Evolutionary conservation across 30 jellyfish, hydroid and myxozoan genomes (phyloP), one percentile per base, ranked within the genome.

Genomic region (Aurelia aurita complex sp. Pacific): DNA sequence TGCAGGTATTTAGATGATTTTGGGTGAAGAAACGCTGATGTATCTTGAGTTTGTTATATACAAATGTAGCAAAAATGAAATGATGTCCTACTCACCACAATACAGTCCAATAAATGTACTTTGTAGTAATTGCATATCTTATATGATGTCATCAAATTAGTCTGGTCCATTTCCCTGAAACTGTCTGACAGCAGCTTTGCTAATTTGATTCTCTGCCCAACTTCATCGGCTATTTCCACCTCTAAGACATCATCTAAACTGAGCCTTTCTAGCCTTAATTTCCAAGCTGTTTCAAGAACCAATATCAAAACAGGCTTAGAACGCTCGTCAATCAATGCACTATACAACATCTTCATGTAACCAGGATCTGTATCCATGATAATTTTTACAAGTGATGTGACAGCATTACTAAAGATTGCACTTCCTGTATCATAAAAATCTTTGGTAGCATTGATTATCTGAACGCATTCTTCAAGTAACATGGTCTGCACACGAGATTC

Each of bases 201-300:
- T 19, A 78, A 66, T 17, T 52, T 53, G 13, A 68, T 40, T n/a
- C 60, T 68, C 38, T 72, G 85, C 23, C 81, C 91, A 51, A 19
- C 80, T 19, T 70, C 80, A 15, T 83, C 83, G 10, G 32, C 69
- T 10, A 34, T 67, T 10, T 42, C 70, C 18, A 60, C 82, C 71
- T 75, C 80, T 18, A 77, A 69, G 38, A 71, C 65, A 23, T 69
- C 89, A 36, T 82, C 73, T 36, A 77, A 78, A 11, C 63, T 80
- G 10, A 88, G 86, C 50, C 38, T 43, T 11, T 76, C 74, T 32
- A 84, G 65, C 63, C 75, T 84, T 29, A 34, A 19, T 43, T 77
- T 71, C 93, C 93, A 84, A 15, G 87, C 64, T 64, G 78, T 42
- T 54, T 88, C 96, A 59, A 88, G 43, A 3, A 90, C 92, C 29